Percentiles rank a stretch among this genome's conserved stretches.
phyloP scores from a whole-genome alignment of 2,113 vertebrate species.

The Orycteropus afer region DNA sequence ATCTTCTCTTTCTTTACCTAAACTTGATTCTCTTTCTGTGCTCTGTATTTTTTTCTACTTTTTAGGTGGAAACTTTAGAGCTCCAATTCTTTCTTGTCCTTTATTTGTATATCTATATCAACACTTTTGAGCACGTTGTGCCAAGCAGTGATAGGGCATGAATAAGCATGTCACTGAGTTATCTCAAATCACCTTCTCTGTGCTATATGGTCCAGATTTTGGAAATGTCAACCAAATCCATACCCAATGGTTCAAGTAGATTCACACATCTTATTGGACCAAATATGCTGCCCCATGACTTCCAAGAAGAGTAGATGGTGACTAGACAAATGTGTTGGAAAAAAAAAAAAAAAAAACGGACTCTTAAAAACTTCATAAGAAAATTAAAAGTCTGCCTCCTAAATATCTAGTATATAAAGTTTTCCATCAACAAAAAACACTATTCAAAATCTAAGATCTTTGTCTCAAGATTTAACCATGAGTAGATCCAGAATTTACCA shows the following conservation, averaged over 20 bases:
- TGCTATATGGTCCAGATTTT: neutral
- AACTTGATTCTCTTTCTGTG: neutral
- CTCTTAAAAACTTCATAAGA: conserved; percentile 2
- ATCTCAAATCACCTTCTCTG: neutral
- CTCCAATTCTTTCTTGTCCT: neutral
- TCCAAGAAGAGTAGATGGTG: conserved; percentile 11
- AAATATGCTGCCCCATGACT: neutral
- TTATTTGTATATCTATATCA: neutral
- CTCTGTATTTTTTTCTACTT: neutral
- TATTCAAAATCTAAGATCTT: neutral
- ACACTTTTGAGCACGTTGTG: neutral
- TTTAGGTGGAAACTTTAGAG: neutral
- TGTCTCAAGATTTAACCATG: neutral
- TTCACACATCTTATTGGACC: neutral
- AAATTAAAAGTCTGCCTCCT: conserved; percentile 13
- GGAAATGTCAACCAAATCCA: neutral
- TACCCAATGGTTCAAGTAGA: neutral
- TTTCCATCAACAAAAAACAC: neutral
- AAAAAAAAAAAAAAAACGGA: neutral
- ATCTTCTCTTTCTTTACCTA: neutral
- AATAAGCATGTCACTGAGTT: neutral
- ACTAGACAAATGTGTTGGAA: neutral
- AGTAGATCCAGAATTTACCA: neutral
- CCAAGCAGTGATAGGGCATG: neutral
- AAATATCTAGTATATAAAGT: neutral